A percentile compares a stretch with the other conserved stretches of the same genome.
Conservation (phyloP, 92 coral and sea anemone genomes). For the Bergia sp. region DNA sequence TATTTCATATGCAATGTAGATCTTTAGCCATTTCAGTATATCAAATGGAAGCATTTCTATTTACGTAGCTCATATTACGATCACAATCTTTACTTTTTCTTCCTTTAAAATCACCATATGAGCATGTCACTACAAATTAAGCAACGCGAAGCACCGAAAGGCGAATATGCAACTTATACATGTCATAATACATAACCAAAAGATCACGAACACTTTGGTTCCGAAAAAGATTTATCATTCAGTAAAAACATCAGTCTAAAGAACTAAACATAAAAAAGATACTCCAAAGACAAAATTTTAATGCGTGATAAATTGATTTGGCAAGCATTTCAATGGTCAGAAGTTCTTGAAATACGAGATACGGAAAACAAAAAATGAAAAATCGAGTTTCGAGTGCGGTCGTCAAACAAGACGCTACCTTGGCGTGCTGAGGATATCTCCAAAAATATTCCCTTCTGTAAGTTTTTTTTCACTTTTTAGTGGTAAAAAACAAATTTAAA, state of each 20-base stretch:
- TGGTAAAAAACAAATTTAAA: constrained; percentile 1
- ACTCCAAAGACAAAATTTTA: background rate
- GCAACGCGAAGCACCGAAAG: background rate
- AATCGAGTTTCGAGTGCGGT: constrained; percentile 16
- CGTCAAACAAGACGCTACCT: background rate
- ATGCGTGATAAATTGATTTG: background rate
- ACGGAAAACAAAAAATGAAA: background rate
- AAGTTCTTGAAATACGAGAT: background rate
- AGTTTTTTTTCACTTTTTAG: background rate
- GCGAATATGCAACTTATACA: constrained; percentile 4
- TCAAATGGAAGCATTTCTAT: constrained; percentile 6
- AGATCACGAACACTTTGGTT: background rate
- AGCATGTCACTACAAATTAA: background rate
- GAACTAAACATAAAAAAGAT: background rate
- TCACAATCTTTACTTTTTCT: background rate
- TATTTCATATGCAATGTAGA: background rate
- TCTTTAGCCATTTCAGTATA: background rate
- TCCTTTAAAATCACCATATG: background rate
- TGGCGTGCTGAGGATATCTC: background rate
- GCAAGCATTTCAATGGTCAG: background rate
- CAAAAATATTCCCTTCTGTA: background rate
- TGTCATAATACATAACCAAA: no score
- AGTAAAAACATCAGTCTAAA: background rate
- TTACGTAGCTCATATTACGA: constrained; percentile 1
- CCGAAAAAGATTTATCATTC: background rate